These are phyloP conservation scores for Catagonus wagneri DNA, from an alignment of 2,113 vertebrate genomes.

Conservation along the genomic window DNA sequence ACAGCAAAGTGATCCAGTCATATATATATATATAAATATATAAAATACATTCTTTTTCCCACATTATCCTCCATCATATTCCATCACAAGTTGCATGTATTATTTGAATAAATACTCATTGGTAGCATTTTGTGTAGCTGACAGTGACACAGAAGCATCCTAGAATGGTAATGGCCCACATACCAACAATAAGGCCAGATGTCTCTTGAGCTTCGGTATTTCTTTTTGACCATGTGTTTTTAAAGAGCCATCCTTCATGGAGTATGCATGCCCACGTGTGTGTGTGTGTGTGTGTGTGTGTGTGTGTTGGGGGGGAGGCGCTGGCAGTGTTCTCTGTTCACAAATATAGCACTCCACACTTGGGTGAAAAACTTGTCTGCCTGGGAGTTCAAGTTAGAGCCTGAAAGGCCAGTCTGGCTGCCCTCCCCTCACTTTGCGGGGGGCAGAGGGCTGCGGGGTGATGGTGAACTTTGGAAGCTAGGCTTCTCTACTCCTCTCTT, in stretches of 20 bases:
- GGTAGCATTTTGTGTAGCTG: not conserved
- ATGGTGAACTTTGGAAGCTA: not conserved
- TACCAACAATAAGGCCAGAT: not conserved
- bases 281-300: too few species aligned
- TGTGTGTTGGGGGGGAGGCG: too few species aligned
- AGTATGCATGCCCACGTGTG: not conserved
- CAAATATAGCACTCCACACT: not conserved
- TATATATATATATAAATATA: too few species aligned
- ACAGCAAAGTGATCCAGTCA: too few species aligned
- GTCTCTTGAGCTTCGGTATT: not conserved
- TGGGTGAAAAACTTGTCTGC: not conserved
- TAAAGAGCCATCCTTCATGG: not conserved
- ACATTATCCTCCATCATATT: too few species aligned
- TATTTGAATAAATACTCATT: not conserved
- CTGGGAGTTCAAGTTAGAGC: not conserved
- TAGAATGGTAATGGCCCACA: not conserved
- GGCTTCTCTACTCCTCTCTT: not conserved
- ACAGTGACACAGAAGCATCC: not conserved
- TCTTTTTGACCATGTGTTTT: constrained; percentile 2
- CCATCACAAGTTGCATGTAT: not conserved
- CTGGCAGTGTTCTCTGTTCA: not conserved
- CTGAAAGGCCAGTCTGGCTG: not conserved
- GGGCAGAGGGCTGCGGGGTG: not conserved
- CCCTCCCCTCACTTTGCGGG: constrained; percentile 17
- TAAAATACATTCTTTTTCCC: too few species aligned